Conservation (phyloP, 2,888 invertebrate species). For the Tetrapedia diversipes region DNA sequence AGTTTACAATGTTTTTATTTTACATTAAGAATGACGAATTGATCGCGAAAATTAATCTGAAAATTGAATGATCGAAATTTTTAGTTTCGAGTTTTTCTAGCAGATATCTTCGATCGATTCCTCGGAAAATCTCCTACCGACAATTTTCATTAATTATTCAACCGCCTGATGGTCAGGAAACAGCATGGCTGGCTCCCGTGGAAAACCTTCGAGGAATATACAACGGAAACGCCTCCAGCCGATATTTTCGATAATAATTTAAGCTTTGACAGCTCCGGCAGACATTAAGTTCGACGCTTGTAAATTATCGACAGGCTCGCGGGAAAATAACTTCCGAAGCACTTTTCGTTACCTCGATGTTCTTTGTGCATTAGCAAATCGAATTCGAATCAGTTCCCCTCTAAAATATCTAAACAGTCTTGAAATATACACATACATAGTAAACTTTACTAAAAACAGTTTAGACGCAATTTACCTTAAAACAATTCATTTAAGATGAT, state of each 20-base stretch:
- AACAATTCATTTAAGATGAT: no score
- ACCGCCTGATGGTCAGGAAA: not conserved
- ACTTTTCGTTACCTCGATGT: slow-evolving; percentile 23
- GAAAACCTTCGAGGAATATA: slow-evolving; percentile 19
- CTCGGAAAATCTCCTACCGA: slow-evolving; percentile 12
- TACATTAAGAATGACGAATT: not conserved
- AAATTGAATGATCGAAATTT: slow-evolving; percentile 15
- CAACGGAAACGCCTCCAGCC: slow-evolving; percentile 5
- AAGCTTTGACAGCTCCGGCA: slow-evolving; percentile 22
- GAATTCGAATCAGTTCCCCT: slow-evolving; percentile 20
- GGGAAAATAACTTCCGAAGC: slow-evolving; percentile 19
- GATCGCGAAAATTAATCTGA: slow-evolving; percentile 14
- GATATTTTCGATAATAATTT: slow-evolving; percentile 54
- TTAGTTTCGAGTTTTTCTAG: slow-evolving; percentile 3
- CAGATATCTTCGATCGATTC: not conserved
- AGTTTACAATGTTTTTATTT: not conserved
- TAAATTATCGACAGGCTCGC: slow-evolving; percentile 49
- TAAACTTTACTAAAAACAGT: no score
- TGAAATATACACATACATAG: no score
- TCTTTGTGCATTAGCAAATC: slow-evolving; percentile 11
- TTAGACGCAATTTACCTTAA: no score
- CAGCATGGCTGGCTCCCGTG: not conserved
- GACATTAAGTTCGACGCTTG: slow-evolving; percentile 37
- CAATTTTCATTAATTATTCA: slow-evolving; percentile 47
- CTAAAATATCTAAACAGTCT: not conserved